These are phyloP conservation scores for Lasiommata megera DNA, from an alignment of 2,888 invertebrate species.

Conservation along the genomic window DNA sequence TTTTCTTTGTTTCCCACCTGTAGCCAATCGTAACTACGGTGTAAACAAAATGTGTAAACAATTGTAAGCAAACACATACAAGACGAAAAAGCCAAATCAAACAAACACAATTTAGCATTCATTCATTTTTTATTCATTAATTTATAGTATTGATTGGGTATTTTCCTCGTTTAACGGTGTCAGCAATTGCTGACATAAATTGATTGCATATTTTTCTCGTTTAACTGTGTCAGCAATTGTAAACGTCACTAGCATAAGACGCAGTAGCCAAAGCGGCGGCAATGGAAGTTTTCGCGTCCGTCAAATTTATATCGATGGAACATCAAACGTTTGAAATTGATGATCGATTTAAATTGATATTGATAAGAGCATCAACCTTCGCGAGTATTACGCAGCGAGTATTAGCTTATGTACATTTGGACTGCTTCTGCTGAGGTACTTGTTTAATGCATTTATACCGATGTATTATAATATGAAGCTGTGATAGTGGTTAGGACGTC, in stretches of 20 bases:
- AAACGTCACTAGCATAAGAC: constrained; percentile 20
- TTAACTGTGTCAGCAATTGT: not conserved
- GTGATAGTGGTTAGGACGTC: too few relatives aligned
- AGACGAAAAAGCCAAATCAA: too few relatives aligned
- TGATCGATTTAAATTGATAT: constrained; percentile 29
- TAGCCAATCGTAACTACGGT: too few relatives aligned
- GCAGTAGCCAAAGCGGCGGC: constrained; percentile 30
- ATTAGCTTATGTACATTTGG: constrained; percentile 7
- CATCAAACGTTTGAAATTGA: constrained; percentile 39
- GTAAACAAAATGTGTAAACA: too few relatives aligned
- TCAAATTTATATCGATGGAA: constrained; percentile 32
- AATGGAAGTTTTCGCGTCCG: constrained; percentile 50
- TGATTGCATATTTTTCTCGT: too few relatives aligned
- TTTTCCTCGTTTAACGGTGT: too few relatives aligned
- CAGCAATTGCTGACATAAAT: too few relatives aligned
- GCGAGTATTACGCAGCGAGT: constrained; percentile 16
- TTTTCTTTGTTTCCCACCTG: too few relatives aligned
- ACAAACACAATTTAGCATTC: too few relatives aligned
- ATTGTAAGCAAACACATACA: too few relatives aligned
- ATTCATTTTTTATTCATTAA: too few relatives aligned
- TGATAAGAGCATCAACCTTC: constrained; percentile 24
- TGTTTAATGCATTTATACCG: not conserved
- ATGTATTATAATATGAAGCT: not conserved
- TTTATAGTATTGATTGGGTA: too few relatives aligned
- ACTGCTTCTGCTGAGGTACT: constrained; percentile 4